Evolutionary conservation across 2,888 invertebrate species (phyloP).

Genomic region (Dicranocentrus wangi): DNA sequence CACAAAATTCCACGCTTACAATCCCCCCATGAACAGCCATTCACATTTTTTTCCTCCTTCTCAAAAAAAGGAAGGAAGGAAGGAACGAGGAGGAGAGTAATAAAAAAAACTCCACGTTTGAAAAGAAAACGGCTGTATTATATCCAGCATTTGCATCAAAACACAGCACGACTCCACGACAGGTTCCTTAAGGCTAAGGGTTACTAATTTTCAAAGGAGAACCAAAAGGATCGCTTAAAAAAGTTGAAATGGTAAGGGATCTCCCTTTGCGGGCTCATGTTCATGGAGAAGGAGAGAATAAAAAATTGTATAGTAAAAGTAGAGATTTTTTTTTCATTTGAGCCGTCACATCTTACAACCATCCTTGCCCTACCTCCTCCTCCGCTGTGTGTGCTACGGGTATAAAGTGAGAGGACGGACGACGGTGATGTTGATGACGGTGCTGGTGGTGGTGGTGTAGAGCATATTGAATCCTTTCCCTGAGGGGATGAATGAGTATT

Average conservation of each 20-base stretch:
- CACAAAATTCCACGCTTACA: slow-evolving; percentile 4
- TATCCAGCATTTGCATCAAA: slow-evolving; percentile 5
- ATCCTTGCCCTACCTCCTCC: neutral
- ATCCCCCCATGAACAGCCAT: too few relatives aligned
- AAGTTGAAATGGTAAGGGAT: slow-evolving; percentile 22
- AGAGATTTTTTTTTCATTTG: slow-evolving; percentile 31
- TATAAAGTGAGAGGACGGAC: too few relatives aligned
- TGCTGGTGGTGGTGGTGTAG: slow-evolving; percentile 29
- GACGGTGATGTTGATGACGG: slow-evolving; percentile 27
- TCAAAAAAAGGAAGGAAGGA: slow-evolving; percentile 42
- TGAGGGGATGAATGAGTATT: slow-evolving; percentile 62
- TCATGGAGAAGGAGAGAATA: neutral
- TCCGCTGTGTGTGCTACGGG: slow-evolving; percentile 22
- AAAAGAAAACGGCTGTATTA: neutral
- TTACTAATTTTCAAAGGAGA: slow-evolving; percentile 33
- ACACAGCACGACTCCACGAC: slow-evolving; percentile 51
- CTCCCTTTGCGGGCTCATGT: slow-evolving; percentile 20
- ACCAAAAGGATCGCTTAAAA: slow-evolving; percentile 7
- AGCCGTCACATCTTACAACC: slow-evolving; percentile 30
- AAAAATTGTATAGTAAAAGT: slow-evolving; percentile 12
- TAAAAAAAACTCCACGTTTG: slow-evolving; percentile 13
- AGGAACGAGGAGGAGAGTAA: slow-evolving; percentile 26
- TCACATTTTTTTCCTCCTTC: slow-evolving; percentile 32
- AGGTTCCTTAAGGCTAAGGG: slow-evolving; percentile 61
- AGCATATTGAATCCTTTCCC: slow-evolving; percentile 63